These are phyloP conservation scores for Noctua comes DNA, from an alignment of 2,888 invertebrate genomes.

Conservation along the genomic window DNA sequence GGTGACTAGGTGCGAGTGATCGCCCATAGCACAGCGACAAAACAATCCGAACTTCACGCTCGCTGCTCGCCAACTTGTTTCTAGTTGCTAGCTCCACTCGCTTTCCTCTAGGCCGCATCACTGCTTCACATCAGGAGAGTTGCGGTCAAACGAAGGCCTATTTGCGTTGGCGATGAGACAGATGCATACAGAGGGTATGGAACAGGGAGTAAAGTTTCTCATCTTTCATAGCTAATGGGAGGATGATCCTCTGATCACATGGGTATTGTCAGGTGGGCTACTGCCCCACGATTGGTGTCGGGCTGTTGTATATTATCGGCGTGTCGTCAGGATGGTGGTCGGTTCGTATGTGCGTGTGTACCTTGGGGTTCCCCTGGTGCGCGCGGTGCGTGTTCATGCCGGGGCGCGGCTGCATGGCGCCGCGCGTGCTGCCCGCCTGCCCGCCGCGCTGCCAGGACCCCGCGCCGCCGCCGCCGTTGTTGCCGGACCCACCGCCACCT, in stretches of 20 bases:
- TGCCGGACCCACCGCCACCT: conserved; percentile 62
- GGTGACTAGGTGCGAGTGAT: not conserved
- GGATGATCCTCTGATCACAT: not conserved
- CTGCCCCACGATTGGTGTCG: not conserved
- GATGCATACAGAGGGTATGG: not conserved
- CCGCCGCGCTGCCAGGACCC: conserved; percentile 83
- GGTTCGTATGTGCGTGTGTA: too few relatives aligned
- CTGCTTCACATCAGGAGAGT: too few relatives aligned
- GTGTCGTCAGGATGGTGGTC: too few relatives aligned
- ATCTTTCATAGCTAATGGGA: not conserved
- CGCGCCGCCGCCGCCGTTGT: conserved; percentile 69
- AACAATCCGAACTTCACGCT: not conserved
- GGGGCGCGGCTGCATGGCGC: conserved; percentile 18
- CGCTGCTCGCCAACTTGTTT: not conserved
- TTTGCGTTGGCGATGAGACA: not conserved
- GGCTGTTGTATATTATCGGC: not conserved
- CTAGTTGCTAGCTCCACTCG: not conserved
- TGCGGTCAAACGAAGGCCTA: too few relatives aligned
- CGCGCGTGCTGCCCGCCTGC: conserved; percentile 45
- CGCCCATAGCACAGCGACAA: too few relatives aligned
- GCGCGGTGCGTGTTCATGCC: conserved; percentile 16
- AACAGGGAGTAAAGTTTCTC: not conserved
- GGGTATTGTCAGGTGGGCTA: not conserved
- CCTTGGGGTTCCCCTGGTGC: conserved; percentile 39
- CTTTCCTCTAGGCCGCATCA: not conserved